These are phyloP conservation scores for Hemicentrotus pulcherrimus DNA, from an alignment of 35 echinoderm and acorn worm genomes.

Conservation along the genomic window DNA sequence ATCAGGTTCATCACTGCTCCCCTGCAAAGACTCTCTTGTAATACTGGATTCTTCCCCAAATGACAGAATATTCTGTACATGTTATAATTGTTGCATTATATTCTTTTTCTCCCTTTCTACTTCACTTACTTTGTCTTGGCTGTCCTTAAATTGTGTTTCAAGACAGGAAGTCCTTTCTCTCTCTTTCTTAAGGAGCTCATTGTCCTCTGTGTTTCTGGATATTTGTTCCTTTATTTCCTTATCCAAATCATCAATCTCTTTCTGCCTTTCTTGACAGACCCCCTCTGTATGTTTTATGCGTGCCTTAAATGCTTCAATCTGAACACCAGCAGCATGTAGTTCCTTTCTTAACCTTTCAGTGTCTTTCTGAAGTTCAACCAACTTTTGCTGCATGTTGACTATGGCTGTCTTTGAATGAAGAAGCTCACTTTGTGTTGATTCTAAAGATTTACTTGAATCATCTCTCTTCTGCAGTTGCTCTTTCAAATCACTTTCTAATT, in stretches of 20 bases:
- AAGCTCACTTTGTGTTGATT: background rate
- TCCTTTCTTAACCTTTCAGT: constrained; percentile 45
- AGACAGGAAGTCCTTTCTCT: background rate
- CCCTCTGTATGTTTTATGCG: constrained; percentile 16
- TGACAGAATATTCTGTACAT: background rate
- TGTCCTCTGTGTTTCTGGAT: background rate
- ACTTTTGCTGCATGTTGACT: constrained; percentile 1
- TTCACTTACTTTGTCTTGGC: background rate
- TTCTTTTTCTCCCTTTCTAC: background rate
- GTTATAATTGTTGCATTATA: background rate
- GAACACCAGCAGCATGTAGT: constrained; percentile 37
- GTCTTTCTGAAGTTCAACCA: constrained; percentile 44
- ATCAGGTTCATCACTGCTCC: constrained; percentile 15
- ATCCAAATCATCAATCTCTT: constrained; percentile 31
- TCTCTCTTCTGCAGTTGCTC: background rate
- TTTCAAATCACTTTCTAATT: background rate
- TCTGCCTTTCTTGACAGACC: constrained; percentile 36
- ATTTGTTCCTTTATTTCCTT: background rate
- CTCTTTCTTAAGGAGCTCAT: background rate
- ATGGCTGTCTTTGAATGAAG: background rate
- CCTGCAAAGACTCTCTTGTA: background rate
- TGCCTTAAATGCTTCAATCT: constrained; percentile 36
- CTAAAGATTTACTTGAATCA: background rate
- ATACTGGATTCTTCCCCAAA: background rate
- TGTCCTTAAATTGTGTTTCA: background rate